Evolutionary conservation across 2,113 vertebrate genomes (phyloP).

Genomic region (Channa maculata): DNA sequence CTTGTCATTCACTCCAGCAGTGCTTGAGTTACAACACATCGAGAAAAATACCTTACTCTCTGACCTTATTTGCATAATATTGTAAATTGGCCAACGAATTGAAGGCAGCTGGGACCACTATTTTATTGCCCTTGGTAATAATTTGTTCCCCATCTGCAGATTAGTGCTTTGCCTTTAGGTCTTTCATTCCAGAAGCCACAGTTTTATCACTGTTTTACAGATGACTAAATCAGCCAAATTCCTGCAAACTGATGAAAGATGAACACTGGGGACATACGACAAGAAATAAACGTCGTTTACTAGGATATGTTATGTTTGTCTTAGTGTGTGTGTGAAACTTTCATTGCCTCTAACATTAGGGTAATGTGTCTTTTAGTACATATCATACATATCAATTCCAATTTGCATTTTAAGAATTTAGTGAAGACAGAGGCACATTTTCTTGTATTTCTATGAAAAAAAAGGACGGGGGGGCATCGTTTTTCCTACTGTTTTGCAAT

Average conservation of each 20-base stretch:
- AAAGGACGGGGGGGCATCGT: neutral
- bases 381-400: constrained; percentile 10
- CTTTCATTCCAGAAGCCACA: constrained; percentile 47
- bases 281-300: constrained; percentile 24
- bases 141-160: constrained; percentile 60
- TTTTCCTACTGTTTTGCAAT: too few relatives aligned
- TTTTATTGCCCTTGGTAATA: constrained; percentile 75
- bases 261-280: neutral
- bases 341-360: neutral
- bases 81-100: constrained; percentile 71
- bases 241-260: constrained; percentile 35
- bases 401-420: constrained; percentile 28
- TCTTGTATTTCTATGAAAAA: constrained; percentile 5
- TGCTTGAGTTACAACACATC: constrained; percentile 24
- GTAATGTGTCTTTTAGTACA: constrained; percentile 1
- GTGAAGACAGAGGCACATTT: neutral
- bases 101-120: constrained; percentile 64
- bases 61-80: constrained; percentile 76
- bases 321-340: constrained; percentile 2
- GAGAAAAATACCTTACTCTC: constrained; percentile 51
- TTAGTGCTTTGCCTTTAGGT: constrained; percentile 56
- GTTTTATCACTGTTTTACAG: constrained; percentile 46
- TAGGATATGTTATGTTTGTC: constrained; percentile 8
- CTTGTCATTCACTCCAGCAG: constrained; percentile 44
- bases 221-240: constrained; percentile 33